Percentiles rank a stretch among this genome's conserved stretches.
These are phyloP conservation scores for Ceratosolen fusciceps DNA, from an alignment of 1,140 invertebrate species.

Conservation along the genomic window DNA sequence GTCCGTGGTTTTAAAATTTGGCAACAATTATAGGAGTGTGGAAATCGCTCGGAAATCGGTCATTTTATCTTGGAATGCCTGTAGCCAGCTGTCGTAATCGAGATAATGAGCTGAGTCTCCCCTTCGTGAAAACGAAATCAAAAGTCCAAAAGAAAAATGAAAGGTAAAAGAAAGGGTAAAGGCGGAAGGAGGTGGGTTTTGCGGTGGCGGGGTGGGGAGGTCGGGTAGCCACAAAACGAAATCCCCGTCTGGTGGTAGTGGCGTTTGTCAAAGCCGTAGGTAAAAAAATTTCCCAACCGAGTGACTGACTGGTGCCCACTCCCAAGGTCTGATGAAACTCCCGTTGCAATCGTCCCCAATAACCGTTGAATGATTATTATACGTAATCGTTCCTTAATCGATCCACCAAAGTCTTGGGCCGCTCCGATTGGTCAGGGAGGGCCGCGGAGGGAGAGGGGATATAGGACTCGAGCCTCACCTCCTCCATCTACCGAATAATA, in stretches of 20 bases:
- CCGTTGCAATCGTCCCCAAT: constrained; percentile 34
- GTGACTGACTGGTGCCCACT: constrained; percentile 39
- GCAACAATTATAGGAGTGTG: neutral
- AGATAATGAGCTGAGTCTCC: too few species aligned
- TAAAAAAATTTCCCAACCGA: constrained; percentile 57
- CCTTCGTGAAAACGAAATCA: neutral
- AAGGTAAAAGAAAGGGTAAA: too few species aligned
- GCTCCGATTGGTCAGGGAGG: neutral
- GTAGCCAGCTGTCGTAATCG: too few species aligned
- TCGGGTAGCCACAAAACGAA: constrained; percentile 12
- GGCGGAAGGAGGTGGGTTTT: too few species aligned
- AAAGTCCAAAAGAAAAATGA: neutral
- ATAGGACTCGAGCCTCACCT: too few species aligned
- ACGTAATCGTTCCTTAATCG: constrained; percentile 51
- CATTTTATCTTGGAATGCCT: neutral
- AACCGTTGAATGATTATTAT: constrained; percentile 57
- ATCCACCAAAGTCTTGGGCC: neutral
- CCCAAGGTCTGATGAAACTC: constrained; percentile 57
- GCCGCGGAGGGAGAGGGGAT: too few species aligned
- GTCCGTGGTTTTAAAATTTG: too few species aligned
- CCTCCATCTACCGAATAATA: too few species aligned
- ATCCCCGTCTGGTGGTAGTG: neutral
- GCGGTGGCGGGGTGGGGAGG: too few species aligned
- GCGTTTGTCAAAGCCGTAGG: constrained; percentile 19
- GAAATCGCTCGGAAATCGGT: neutral